A percentile compares a stretch with the other conserved stretches of the same genome.
Evolutionary conservation across 2,797 vertebrate species (phyloP).

Genomic region (Megaceryle alcyon): DNA sequence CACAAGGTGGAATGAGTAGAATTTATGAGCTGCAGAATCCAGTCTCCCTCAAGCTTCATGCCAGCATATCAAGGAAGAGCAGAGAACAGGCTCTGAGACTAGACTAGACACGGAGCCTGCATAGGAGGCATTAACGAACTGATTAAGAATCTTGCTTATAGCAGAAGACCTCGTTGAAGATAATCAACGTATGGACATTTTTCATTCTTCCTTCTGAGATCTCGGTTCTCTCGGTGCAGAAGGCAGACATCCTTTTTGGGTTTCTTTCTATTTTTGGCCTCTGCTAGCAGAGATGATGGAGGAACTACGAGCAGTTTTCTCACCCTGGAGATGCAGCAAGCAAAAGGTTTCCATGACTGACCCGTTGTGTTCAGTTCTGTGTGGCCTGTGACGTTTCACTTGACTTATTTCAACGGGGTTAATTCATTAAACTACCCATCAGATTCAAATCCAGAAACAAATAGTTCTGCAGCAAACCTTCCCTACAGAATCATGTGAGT

Average conservation of each 20-base stretch:
- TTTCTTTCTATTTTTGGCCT: slow-evolving; percentile 13
- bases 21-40: not conserved
- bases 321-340: slow-evolving; percentile 51
- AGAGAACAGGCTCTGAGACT: not conserved
- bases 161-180: not conserved
- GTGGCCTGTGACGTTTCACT: slow-evolving; percentile 29
- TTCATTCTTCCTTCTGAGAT: not conserved
- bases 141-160: not conserved
- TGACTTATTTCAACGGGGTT: slow-evolving; percentile 50
- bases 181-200: not conserved
- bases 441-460: slow-evolving; percentile 14
- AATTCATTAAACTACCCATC: slow-evolving; percentile 13
- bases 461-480: not conserved
- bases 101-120: not conserved
- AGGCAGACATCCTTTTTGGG: not conserved
- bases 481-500: not conserved
- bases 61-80: not conserved
- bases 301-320: slow-evolving; percentile 14
- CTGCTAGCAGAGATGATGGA: not conserved
- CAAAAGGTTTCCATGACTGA: slow-evolving; percentile 65
- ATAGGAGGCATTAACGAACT: not conserved
- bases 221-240: slow-evolving; percentile 40
- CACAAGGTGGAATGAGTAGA: not conserved
- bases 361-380: slow-evolving; percentile 15
- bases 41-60: not conserved